Evolutionary conservation across 2,113 vertebrate species (phyloP).

Genomic region (Phylloscopus trochiloides): DNA sequence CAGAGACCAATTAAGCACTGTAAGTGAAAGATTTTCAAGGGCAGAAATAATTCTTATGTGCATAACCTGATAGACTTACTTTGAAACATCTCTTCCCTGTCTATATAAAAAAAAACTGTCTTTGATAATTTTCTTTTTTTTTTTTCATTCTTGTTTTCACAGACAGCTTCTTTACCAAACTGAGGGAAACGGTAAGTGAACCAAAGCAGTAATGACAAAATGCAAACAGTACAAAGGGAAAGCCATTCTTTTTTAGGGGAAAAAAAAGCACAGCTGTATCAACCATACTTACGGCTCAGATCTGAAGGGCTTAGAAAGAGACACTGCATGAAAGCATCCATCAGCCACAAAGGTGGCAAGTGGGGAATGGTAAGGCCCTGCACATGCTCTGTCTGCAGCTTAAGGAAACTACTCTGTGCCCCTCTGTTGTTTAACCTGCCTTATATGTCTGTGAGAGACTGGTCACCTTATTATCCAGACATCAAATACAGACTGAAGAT

Average conservation of each 20-base stretch:
- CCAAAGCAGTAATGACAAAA: background rate
- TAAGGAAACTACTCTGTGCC: background rate
- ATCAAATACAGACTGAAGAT: background rate
- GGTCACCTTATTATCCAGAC: background rate
- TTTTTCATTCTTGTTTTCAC: background rate
- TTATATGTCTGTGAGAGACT: background rate
- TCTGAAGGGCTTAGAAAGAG: background rate
- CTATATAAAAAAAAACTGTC: background rate
- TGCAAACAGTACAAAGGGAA: background rate
- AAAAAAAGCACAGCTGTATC: background rate
- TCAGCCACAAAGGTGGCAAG: background rate
- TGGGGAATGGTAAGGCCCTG: background rate
- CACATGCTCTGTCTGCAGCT: background rate
- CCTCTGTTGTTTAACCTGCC: background rate
- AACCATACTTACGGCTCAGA: background rate
- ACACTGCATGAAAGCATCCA: background rate
- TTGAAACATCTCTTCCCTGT: background rate
- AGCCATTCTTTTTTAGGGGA: background rate
- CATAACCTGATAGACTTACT: background rate
- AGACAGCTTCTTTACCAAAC: background rate
- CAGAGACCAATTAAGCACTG: conserved; percentile 11
- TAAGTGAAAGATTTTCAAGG: conserved; percentile 20
- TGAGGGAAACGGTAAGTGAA: background rate
- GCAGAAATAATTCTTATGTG: background rate
- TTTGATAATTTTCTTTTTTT: background rate